These are phyloP conservation scores for Harmothoe impar DNA, from an alignment of 2,888 invertebrate genomes.

Conservation along the genomic window DNA sequence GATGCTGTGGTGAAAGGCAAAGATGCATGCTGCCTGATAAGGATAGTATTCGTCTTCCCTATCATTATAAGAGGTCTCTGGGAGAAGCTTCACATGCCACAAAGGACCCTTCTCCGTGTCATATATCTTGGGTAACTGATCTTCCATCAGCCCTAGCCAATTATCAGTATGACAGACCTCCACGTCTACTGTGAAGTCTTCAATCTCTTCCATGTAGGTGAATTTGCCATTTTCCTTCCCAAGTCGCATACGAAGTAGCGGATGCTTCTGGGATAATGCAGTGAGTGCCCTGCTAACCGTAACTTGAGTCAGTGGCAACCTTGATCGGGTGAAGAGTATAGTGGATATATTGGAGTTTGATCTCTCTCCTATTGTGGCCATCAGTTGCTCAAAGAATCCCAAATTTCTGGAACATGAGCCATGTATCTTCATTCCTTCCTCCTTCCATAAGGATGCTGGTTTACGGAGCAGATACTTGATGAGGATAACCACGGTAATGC, in stretches of 20 bases:
- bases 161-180: neutral
- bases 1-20: conserved; percentile 3
- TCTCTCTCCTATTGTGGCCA: neutral
- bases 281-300: neutral
- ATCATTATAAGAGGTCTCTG: neutral
- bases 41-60: neutral
- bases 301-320: neutral
- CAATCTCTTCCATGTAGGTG: conserved; percentile 1
- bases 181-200: neutral
- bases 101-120: conserved; percentile 38
- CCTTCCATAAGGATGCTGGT: neutral
- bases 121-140: neutral
- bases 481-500: neutral
- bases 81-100: neutral
- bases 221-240: neutral
- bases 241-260: neutral
- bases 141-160: conserved; percentile 6
- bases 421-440: neutral
- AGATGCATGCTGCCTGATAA: neutral
- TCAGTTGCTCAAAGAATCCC: neutral
- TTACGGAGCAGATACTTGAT: neutral
- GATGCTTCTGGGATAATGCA: neutral
- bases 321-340: neutral
- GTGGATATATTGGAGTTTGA: neutral
- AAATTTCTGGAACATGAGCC: neutral